Conservation (phyloP, 1,140 invertebrate species). For the Papilio helenus region DNA sequence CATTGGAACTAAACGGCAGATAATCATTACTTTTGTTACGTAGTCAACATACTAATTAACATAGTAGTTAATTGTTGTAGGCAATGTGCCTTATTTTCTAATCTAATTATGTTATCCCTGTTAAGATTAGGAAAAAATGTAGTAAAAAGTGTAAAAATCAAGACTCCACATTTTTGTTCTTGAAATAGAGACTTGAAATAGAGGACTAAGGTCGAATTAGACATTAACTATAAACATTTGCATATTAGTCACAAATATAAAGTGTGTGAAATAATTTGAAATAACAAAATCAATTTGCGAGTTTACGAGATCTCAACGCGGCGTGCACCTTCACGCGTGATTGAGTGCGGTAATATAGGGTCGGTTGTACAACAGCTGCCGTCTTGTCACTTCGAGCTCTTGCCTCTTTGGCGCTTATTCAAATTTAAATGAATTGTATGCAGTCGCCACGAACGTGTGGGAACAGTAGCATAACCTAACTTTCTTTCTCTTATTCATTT, state of each 20-base stretch:
- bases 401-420: conserved; percentile 61
- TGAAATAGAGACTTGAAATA: not conserved
- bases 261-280: conserved; percentile 47
- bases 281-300: conserved; percentile 56
- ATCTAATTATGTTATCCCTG: not conserved
- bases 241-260: not conserved
- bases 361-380: conserved; percentile 57
- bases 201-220: not conserved
- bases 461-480: conserved; percentile 15
- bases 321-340: conserved; percentile 70
- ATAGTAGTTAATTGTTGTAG: not conserved
- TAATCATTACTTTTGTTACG: not conserved
- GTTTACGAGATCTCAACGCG: conserved; percentile 51
- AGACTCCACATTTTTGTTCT: too few relatives aligned
- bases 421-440: conserved; percentile 65
- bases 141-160: too few relatives aligned
- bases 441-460: conserved; percentile 33
- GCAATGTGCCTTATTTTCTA: not conserved
- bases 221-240: not conserved
- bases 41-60: not conserved
- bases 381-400: conserved; percentile 47
- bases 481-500: not conserved
- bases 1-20: not conserved
- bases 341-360: conserved; percentile 67
- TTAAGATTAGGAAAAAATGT: not conserved